These are phyloP conservation scores for Eustalomyia histrio DNA, from an alignment of 2,888 invertebrate species.

Conservation along the genomic window DNA sequence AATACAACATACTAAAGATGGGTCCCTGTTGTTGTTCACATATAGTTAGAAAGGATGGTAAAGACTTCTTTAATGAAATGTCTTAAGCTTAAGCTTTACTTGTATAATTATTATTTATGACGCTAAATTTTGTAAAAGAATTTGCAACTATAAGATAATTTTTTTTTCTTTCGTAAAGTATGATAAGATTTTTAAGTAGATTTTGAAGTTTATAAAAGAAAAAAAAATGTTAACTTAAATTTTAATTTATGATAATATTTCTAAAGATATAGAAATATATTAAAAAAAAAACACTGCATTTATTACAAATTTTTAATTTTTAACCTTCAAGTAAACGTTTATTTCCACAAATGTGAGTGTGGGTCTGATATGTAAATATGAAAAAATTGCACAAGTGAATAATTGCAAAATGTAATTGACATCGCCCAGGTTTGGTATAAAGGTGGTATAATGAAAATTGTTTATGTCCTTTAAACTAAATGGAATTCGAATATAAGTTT, in stretches of 20 bases:
- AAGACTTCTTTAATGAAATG: slow-evolving; percentile 63
- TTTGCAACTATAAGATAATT: slow-evolving; percentile 46
- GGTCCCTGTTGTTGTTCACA: slow-evolving; percentile 38
- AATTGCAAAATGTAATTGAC: too few relatives aligned
- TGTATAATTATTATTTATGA: slow-evolving; percentile 65
- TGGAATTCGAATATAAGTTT: too few relatives aligned
- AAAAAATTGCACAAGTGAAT: too few relatives aligned
- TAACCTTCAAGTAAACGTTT: too few relatives aligned
- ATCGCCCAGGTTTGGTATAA: too few relatives aligned
- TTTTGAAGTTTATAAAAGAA: slow-evolving; percentile 23
- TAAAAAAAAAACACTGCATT: too few relatives aligned
- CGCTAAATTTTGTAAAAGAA: slow-evolving; percentile 48
- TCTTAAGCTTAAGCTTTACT: slow-evolving; percentile 65
- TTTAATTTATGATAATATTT: background rate
- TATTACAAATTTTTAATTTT: too few relatives aligned
- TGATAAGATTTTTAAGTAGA: slow-evolving; percentile 26
- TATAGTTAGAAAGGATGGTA: slow-evolving; percentile 25
- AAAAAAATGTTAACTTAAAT: background rate
- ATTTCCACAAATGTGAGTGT: too few relatives aligned
- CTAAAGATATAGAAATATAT: background rate
- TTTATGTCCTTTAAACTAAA: too few relatives aligned
- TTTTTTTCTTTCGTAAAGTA: background rate
- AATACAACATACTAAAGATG: slow-evolving; percentile 43
- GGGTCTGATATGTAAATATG: too few relatives aligned
- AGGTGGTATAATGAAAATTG: too few relatives aligned